Percentiles rank a stretch among this genome's conserved stretches.
phyloP scores from a whole-genome alignment of 2,113 vertebrate species.

The Benitochromis conjunctus region DNA sequence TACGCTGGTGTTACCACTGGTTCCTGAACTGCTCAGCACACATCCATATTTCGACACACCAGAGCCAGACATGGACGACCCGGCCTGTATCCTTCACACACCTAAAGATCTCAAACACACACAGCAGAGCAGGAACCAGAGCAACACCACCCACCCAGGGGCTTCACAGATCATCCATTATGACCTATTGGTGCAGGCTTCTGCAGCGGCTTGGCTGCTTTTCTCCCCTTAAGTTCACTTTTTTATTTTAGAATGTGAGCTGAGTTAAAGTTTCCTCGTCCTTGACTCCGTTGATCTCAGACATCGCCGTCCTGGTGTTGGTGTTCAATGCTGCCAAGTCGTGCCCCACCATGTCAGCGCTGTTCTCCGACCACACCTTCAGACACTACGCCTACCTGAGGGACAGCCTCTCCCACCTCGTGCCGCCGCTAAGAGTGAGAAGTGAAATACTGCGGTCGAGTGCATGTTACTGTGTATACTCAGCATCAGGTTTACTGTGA shows the following conservation, averaged over 20 bases:
- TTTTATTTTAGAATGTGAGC: no score
- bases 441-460: background rate
- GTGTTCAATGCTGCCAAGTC: slow-evolving; percentile 95
- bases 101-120: background rate
- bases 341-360: slow-evolving; percentile 92
- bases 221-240: no score
- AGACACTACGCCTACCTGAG: slow-evolving; percentile 94
- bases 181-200: background rate
- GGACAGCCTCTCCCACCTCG: slow-evolving; percentile 95
- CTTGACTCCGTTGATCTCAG: slow-evolving; percentile 62
- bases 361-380: slow-evolving; percentile 97
- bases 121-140: background rate
- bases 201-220: background rate
- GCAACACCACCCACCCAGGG: rapidly evolving
- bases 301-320: slow-evolving; percentile 93
- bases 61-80: slow-evolving; percentile 97
- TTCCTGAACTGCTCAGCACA: slow-evolving; percentile 94
- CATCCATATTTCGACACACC: slow-evolving; percentile 98
- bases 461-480: background rate
- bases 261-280: background rate
- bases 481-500: background rate
- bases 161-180: rapidly evolving
- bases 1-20: slow-evolving; percentile 89
- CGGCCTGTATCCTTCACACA: slow-evolving; percentile 88
- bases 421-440: slow-evolving; percentile 86